These are phyloP conservation scores for Apteryx mantelli DNA, from an alignment of 2,113 vertebrate genomes.

Conservation along the genomic window DNA sequence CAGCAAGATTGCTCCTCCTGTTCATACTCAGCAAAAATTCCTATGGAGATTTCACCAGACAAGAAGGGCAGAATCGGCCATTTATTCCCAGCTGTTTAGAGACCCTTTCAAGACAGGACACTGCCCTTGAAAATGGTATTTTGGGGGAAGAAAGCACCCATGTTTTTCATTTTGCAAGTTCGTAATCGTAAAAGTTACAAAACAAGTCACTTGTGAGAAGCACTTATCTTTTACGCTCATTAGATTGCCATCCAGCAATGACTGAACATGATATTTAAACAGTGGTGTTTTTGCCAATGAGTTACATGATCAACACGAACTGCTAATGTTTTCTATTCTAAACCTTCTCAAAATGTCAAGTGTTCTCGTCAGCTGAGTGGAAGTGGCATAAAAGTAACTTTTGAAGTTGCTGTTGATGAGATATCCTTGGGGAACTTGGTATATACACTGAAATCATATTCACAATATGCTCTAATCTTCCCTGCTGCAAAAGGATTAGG, in stretches of 20 bases:
- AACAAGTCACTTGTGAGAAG: conserved; percentile 55
- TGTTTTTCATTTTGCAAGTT: conserved; percentile 1
- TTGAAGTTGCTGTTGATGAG: conserved; percentile 58
- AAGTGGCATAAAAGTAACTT: conserved; percentile 71
- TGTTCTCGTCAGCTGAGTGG: conserved; percentile 70
- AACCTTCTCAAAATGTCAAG: conserved; percentile 75
- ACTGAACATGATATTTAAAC: conserved; percentile 73
- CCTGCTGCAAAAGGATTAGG: conserved; percentile 43
- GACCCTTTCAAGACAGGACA: background rate
- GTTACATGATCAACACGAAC: conserved; percentile 73
- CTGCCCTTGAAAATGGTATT: background rate
- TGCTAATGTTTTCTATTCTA: conserved; percentile 75
- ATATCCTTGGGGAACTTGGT: conserved; percentile 48
- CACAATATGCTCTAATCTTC: conserved; percentile 47
- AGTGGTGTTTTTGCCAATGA: conserved; percentile 73
- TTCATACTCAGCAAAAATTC: background rate
- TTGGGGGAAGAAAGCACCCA: background rate
- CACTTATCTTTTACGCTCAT: conserved; percentile 59
- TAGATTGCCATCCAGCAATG: conserved; percentile 70
- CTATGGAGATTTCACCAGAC: background rate
- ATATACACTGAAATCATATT: conserved; percentile 43
- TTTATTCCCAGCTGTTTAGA: background rate
- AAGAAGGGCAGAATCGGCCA: background rate
- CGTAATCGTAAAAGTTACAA: conserved; percentile 18
- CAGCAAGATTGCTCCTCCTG: background rate